These are phyloP conservation scores for Pimephales promelas DNA, from an alignment of 2,113 vertebrate genomes.

Conservation along the genomic window DNA sequence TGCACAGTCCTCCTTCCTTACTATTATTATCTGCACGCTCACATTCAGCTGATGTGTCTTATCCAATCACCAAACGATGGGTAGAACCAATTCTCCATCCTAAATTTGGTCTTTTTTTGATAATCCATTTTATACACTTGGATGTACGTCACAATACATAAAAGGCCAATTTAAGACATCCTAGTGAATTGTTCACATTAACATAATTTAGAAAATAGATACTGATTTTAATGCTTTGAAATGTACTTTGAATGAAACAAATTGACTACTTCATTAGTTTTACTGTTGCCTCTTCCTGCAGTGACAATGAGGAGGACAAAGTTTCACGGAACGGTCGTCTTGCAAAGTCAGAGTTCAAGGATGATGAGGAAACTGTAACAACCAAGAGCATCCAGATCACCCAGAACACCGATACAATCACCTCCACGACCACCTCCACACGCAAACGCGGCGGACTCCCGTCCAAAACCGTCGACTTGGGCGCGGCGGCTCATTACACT, in stretches of 20 bases:
- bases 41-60: background rate
- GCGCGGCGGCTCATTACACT: slow-evolving; percentile 95
- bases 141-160: background rate
- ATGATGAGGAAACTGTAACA: slow-evolving; percentile 91
- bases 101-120: background rate
- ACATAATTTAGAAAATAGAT: background rate
- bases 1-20: background rate
- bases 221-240: background rate
- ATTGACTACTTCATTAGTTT: background rate
- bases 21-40: background rate
- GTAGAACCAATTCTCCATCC: background rate
- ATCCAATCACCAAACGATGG: background rate
- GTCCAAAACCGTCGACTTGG: slow-evolving; percentile 94
- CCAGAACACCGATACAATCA: slow-evolving; percentile 85
- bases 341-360: slow-evolving; percentile 90
- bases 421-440: slow-evolving; percentile 74
- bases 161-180: too few species aligned
- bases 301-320: slow-evolving; percentile 87
- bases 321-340: slow-evolving; percentile 73
- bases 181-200: background rate
- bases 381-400: slow-evolving; percentile 91
- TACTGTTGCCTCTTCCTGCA: slow-evolving; percentile 55
- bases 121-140: background rate
- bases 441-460: slow-evolving; percentile 88
- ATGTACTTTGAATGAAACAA: background rate